Conservation (phyloP, 2,888 invertebrate genomes). For the Herminia tarsipennalis region DNA sequence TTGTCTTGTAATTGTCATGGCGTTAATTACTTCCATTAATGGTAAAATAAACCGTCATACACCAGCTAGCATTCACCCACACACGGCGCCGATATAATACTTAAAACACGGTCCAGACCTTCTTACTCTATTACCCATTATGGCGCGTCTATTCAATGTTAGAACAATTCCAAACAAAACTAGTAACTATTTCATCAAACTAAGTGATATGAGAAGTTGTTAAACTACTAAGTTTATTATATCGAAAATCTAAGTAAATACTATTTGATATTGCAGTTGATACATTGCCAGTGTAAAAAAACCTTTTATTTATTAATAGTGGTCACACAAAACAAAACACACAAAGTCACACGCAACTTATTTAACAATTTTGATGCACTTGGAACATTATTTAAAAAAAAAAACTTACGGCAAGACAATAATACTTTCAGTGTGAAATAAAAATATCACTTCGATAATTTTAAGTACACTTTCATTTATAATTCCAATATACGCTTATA, state of each 20-base stretch:
- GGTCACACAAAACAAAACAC: slow-evolving; percentile 34
- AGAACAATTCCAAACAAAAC: slow-evolving; percentile 19
- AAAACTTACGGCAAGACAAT: slow-evolving; percentile 63
- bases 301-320: slow-evolving; percentile 6
- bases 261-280: no score
- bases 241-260: no score
- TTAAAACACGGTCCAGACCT: slow-evolving; percentile 17
- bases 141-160: slow-evolving; percentile 21
- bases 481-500: slow-evolving; percentile 39
- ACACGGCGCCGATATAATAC: slow-evolving; percentile 34
- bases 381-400: slow-evolving; percentile 20
- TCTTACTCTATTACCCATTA: slow-evolving; percentile 27
- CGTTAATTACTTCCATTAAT: not conserved
- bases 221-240: no score
- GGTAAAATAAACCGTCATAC: slow-evolving; percentile 16
- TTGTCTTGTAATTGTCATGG: not conserved
- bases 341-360: slow-evolving; percentile 17
- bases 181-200: not conserved
- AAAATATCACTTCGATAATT: slow-evolving; percentile 56
- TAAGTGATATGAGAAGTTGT: not conserved
- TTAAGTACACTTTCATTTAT: slow-evolving; percentile 47
- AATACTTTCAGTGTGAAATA: slow-evolving; percentile 61
- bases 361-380: not conserved
- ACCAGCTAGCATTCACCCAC: slow-evolving; percentile 13
- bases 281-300: slow-evolving; percentile 8